Evolutionary conservation across 2,797 vertebrate genomes (phyloP).

Genomic region (Podarcis lilfordi): DNA sequence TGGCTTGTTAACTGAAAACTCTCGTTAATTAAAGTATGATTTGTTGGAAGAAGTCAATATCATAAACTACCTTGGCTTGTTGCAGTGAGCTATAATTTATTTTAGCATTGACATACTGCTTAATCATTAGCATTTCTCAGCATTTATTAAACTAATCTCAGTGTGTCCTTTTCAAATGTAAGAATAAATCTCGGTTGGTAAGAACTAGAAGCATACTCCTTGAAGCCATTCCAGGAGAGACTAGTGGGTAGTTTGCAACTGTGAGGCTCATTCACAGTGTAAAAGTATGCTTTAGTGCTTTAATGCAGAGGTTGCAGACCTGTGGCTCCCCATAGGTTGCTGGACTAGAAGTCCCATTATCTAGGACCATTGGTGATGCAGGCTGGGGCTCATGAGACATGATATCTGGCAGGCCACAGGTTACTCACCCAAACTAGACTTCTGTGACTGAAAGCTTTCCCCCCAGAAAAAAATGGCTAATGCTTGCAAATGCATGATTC

Average conservation of each 20-base stretch:
- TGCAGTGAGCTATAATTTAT: too few relatives aligned
- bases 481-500: neutral
- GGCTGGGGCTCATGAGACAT: too few relatives aligned
- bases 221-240: neutral
- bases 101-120: too few relatives aligned
- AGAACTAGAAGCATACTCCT: neutral
- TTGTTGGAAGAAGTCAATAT: too few relatives aligned
- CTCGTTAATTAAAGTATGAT: too few relatives aligned
- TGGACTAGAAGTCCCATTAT: too few relatives aligned
- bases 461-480: neutral
- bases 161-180: neutral
- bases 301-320: neutral
- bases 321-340: too few relatives aligned
- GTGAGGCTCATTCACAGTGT: neutral
- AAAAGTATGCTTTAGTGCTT: neutral
- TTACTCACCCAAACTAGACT: neutral
- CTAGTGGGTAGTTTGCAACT: neutral
- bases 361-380: too few relatives aligned
- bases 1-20: neutral
- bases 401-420: too few relatives aligned
- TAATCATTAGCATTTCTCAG: too few relatives aligned
- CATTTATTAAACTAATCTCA: neutral
- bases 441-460: neutral
- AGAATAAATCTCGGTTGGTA: neutral
- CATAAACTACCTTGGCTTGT: too few relatives aligned